These are phyloP conservation scores for Dilophus febrilis DNA, from an alignment of 2,888 invertebrate species.

Conservation along the genomic window DNA sequence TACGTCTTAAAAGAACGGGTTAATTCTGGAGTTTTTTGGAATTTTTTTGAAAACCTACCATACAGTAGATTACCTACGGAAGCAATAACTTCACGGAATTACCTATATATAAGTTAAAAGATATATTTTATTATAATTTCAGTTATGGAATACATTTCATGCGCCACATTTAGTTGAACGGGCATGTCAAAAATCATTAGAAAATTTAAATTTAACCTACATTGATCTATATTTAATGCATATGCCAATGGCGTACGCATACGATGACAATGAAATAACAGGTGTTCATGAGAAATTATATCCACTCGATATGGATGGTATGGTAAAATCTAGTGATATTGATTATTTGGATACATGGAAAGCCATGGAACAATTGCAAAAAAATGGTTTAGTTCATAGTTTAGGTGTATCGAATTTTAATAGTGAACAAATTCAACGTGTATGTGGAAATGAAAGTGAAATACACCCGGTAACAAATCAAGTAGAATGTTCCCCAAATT, in stretches of 20 bases:
- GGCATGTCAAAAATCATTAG: slow-evolving; percentile 46
- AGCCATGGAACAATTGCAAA: slow-evolving; percentile 47
- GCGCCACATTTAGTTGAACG: slow-evolving; percentile 57
- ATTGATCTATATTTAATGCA: slow-evolving; percentile 27
- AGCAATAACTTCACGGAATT: too few relatives aligned
- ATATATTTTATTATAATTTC: not conserved
- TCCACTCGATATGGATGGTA: slow-evolving; percentile 3
- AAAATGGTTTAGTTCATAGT: slow-evolving; percentile 41
- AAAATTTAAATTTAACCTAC: slow-evolving; percentile 13
- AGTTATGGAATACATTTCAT: slow-evolving; percentile 83
- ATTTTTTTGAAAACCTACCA: too few relatives aligned
- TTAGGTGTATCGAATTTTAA: slow-evolving; percentile 79
- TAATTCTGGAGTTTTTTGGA: too few relatives aligned
- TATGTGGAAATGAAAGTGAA: slow-evolving; percentile 40
- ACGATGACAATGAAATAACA: not conserved
- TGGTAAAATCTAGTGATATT: slow-evolving; percentile 29
- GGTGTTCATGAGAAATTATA: slow-evolving; percentile 1
- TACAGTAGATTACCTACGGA: too few relatives aligned
- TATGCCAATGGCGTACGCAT: slow-evolving; percentile 25
- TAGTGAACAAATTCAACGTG: slow-evolving; percentile 44
- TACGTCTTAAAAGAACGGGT: too few relatives aligned
- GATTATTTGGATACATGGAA: slow-evolving; percentile 52
- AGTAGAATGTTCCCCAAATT: slow-evolving; percentile 42
- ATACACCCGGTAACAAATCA: slow-evolving; percentile 45
- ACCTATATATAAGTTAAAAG: too few relatives aligned